phyloP scores from a whole-genome alignment of 1,140 invertebrate genomes.

The Littorina saxatilis region DNA sequence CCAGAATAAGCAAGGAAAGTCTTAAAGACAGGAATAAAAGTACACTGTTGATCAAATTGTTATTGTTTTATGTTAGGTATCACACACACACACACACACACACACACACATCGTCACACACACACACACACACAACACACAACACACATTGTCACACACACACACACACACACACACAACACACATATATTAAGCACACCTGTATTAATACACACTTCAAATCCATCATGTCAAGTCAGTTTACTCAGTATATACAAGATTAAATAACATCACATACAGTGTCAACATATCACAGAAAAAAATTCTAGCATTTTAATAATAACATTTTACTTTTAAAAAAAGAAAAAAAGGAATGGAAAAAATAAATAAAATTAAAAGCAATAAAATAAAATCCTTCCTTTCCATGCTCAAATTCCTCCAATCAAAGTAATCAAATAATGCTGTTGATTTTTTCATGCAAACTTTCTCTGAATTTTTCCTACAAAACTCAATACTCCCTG shows the following conservation, averaged over 20 bases:
- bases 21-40: no score
- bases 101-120: neutral
- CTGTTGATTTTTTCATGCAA: neutral
- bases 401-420: neutral
- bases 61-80: neutral
- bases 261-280: neutral
- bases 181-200: constrained; percentile 7
- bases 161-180: constrained; percentile 9
- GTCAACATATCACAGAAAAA: neutral
- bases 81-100: neutral
- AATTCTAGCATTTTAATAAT: neutral
- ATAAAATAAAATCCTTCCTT: neutral
- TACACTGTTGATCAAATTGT: neutral
- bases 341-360: neutral
- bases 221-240: neutral
- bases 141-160: neutral
- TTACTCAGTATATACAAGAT: neutral
- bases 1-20: no score
- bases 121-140: constrained; percentile 18
- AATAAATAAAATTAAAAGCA: neutral
- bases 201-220: neutral
- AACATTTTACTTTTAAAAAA: neutral
- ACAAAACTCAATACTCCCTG: no score
- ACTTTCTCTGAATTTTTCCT: no score
- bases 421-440: neutral